Conservation (phyloP, 2,797 vertebrate genomes). For the Uromys caudimaculatus region DNA sequence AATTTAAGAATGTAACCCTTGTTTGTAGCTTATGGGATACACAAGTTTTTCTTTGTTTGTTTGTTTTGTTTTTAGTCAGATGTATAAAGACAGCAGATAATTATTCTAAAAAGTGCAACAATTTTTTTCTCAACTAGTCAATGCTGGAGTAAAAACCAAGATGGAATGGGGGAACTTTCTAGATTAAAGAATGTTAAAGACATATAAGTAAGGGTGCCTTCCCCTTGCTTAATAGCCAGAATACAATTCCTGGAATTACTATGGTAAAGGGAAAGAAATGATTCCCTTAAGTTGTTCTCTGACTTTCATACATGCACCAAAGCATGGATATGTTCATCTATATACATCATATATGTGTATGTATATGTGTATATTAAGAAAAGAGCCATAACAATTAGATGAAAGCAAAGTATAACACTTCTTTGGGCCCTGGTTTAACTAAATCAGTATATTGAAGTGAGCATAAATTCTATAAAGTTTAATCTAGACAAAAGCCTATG, state of each 20-base stretch:
- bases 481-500: neutral
- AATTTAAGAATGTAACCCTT: slow-evolving; percentile 15
- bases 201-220: neutral
- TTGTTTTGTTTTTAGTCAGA: neutral
- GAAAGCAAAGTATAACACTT: neutral
- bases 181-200: slow-evolving; percentile 2
- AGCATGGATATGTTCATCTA: neutral
- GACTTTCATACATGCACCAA: neutral
- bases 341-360: neutral
- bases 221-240: neutral
- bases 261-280: neutral
- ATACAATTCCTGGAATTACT: neutral
- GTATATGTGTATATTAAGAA: neutral
- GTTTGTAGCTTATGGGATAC: neutral
- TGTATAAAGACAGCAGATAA: neutral
- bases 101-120: neutral
- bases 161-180: neutral
- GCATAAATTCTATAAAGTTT: slow-evolving; percentile 10
- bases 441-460: slow-evolving; percentile 33
- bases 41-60: neutral
- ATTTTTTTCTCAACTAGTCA: neutral
- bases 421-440: neutral
- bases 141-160: neutral
- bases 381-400: neutral
- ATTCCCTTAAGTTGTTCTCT: neutral